These are phyloP conservation scores for Babyrousa celebensis DNA, from an alignment of 2,797 vertebrate genomes.

Conservation along the genomic window DNA sequence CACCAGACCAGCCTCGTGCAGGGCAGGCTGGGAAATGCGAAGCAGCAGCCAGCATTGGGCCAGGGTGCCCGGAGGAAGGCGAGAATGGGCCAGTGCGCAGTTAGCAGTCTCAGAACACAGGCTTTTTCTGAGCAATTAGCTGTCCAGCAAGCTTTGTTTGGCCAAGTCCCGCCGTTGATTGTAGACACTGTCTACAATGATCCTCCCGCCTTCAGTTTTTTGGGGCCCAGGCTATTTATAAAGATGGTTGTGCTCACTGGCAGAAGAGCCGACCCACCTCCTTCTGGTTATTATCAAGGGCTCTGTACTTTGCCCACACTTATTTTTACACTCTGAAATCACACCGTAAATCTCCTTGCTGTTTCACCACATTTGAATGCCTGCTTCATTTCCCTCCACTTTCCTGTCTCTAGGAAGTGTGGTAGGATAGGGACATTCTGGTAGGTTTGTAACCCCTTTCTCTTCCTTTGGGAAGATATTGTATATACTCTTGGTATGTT, in stretches of 20 bases:
- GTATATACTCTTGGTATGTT: neutral
- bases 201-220: neutral
- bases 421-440: neutral
- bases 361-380: neutral
- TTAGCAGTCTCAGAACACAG: no score
- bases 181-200: neutral
- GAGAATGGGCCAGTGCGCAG: neutral
- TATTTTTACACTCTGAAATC: conserved; percentile 62
- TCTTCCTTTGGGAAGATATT: conserved; percentile 33
- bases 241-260: neutral
- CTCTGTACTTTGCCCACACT: neutral
- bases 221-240: neutral
- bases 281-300: conserved; percentile 4
- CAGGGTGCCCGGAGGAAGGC: neutral
- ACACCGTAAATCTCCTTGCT: neutral
- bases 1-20: neutral
- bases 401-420: neutral
- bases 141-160: neutral
- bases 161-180: neutral
- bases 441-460: neutral
- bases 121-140: neutral
- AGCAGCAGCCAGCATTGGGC: neutral
- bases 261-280: neutral
- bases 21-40: neutral
- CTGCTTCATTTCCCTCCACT: conserved; percentile 26